These are phyloP conservation scores for Oithona nana DNA, from an alignment of 2,888 invertebrate genomes.

Conservation along the genomic window DNA sequence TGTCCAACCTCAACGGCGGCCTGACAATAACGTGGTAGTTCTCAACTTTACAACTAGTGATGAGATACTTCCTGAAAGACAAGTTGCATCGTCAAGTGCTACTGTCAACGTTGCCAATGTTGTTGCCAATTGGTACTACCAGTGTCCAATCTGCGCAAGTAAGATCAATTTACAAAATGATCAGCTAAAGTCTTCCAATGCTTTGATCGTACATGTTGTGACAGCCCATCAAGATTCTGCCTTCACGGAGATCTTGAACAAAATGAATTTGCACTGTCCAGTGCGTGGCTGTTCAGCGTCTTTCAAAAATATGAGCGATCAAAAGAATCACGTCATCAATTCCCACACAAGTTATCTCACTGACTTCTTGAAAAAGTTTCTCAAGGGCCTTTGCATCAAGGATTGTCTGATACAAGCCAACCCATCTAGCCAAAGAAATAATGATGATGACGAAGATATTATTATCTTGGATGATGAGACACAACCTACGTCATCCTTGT, in stretches of 20 bases:
- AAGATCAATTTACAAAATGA: background rate
- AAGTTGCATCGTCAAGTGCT: background rate
- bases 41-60: too few species aligned
- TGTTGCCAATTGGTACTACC: background rate
- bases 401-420: background rate
- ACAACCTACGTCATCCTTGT: background rate
- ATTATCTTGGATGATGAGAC: background rate
- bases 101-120: background rate
- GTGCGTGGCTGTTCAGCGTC: background rate
- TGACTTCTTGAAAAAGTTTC: background rate
- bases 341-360: background rate
- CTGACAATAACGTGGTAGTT: background rate
- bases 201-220: background rate
- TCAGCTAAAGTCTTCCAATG: background rate
- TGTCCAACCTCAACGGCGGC: background rate
- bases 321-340: background rate
- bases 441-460: background rate
- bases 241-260: background rate
- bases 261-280: background rate
- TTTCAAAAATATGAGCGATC: background rate
- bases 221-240: background rate
- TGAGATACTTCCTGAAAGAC: background rate
- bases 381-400: background rate
- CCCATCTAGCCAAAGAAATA: background rate
- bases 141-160: background rate